Percentiles rank a stretch among this genome's conserved stretches.
Evolutionary conservation across 2,888 invertebrate species (phyloP).

Genomic region (Orthonevra nobilis): DNA sequence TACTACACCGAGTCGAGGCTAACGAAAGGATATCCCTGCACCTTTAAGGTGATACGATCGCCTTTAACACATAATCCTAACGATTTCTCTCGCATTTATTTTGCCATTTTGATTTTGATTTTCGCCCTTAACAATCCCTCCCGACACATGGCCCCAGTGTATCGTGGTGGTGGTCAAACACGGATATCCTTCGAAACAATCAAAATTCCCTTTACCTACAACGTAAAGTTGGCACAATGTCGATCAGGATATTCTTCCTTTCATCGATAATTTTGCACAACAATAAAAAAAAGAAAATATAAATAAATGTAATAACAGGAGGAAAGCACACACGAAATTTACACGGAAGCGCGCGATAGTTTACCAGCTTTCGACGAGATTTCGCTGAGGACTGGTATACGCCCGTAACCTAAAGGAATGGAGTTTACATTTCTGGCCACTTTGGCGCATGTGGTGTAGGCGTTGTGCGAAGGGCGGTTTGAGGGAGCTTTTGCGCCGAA

Average conservation of each 20-base stretch:
- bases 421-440: slow-evolving; percentile 56
- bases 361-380: slow-evolving; percentile 67
- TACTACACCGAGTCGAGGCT: too few relatives aligned
- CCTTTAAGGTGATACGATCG: slow-evolving; percentile 31
- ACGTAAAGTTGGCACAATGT: slow-evolving; percentile 1
- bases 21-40: slow-evolving; percentile 31
- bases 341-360: slow-evolving; percentile 49
- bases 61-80: slow-evolving; percentile 25
- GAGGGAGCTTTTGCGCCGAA: slow-evolving; percentile 27
- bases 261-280: not conserved
- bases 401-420: slow-evolving; percentile 65
- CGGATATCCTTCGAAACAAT: too few relatives aligned
- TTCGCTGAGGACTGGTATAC: slow-evolving; percentile 70
- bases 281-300: slow-evolving; percentile 5
- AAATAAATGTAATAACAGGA: slow-evolving; percentile 24
- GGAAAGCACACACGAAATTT: slow-evolving; percentile 56
- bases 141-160: slow-evolving; percentile 53
- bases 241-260: slow-evolving; percentile 3
- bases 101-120: slow-evolving; percentile 59
- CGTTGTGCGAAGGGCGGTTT: too few relatives aligned
- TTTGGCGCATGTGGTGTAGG: slow-evolving; percentile 63
- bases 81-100: slow-evolving; percentile 47
- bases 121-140: slow-evolving; percentile 43
- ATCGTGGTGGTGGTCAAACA: slow-evolving; percentile 40
- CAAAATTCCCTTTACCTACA: not conserved